phyloP scores from a whole-genome alignment of 2,888 invertebrate species.

The Ennomos fuscantarius region DNA sequence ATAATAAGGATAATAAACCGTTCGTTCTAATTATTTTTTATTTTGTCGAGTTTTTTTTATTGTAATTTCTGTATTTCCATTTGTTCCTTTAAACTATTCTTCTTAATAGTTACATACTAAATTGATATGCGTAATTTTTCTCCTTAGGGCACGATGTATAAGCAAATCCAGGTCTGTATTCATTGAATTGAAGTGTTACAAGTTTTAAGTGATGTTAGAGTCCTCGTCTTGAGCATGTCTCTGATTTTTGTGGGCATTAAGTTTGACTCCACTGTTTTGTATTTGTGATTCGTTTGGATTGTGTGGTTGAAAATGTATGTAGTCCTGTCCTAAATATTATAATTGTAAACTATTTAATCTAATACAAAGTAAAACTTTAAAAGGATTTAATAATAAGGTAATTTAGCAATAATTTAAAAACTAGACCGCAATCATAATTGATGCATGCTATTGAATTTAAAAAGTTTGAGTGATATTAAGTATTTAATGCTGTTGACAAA shows the following conservation, averaged over 20 bases:
- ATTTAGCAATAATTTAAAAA: no score
- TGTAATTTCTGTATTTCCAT: no score
- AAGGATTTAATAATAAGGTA: background rate
- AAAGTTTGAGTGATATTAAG: slow-evolving; percentile 11
- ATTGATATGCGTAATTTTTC: slow-evolving; percentile 66
- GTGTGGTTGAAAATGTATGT: slow-evolving; percentile 37
- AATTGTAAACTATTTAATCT: background rate
- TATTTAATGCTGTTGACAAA: slow-evolving; percentile 1
- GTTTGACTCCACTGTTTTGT: slow-evolving; percentile 42
- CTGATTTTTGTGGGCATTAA: slow-evolving; percentile 45
- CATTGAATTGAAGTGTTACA: slow-evolving; percentile 50
- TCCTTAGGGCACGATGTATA: slow-evolving; percentile 84
- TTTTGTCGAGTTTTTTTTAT: no score
- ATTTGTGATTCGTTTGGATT: slow-evolving; percentile 43
- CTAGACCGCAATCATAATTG: background rate
- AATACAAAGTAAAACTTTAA: slow-evolving; percentile 1
- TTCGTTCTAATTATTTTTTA: no score
- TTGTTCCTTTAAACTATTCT: slow-evolving; percentile 10
- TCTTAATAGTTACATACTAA: slow-evolving; percentile 15
- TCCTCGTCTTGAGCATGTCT: slow-evolving; percentile 64
- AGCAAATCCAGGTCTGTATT: slow-evolving; percentile 85
- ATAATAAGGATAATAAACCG: no score
- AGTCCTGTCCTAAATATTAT: slow-evolving; percentile 15
- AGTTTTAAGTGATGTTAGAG: slow-evolving; percentile 71
- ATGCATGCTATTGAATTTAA: slow-evolving; percentile 14